These are phyloP conservation scores for Cirrhinus molitorella DNA, from an alignment of 2,797 vertebrate species.

Conservation along the genomic window DNA sequence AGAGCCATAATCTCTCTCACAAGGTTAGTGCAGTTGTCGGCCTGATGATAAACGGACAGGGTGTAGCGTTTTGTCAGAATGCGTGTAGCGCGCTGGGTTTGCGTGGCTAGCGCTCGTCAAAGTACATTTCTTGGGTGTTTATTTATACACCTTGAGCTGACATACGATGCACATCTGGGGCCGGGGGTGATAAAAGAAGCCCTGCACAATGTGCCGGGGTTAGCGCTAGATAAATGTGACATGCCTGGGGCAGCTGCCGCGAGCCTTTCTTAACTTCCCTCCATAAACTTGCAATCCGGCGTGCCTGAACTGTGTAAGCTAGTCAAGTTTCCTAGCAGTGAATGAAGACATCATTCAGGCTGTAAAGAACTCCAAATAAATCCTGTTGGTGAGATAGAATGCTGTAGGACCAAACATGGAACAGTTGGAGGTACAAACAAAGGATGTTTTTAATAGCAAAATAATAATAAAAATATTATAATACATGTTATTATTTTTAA, in stretches of 20 bases:
- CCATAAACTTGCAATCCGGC: slow-evolving; percentile 47
- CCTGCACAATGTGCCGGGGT: slow-evolving; percentile 45
- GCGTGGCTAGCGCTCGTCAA: slow-evolving; percentile 60
- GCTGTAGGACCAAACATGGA: neutral
- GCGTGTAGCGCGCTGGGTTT: slow-evolving; percentile 57
- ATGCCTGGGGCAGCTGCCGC: slow-evolving; percentile 47
- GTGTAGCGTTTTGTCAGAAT: slow-evolving; percentile 57
- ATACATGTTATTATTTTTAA: too few relatives aligned
- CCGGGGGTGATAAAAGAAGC: slow-evolving; percentile 39
- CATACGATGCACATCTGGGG: slow-evolving; percentile 73
- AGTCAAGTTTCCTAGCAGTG: slow-evolving; percentile 36
- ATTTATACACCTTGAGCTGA: slow-evolving; percentile 65
- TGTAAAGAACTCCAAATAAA: slow-evolving; percentile 54
- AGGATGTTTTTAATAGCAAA: neutral
- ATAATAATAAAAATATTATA: neutral
- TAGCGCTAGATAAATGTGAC: slow-evolving; percentile 52
- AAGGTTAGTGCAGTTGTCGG: slow-evolving; percentile 68
- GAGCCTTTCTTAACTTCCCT: slow-evolving; percentile 36
- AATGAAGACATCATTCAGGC: slow-evolving; percentile 58
- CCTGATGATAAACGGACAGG: slow-evolving; percentile 66
- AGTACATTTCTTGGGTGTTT: slow-evolving; percentile 69
- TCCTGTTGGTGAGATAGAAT: neutral
- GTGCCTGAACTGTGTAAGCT: slow-evolving; percentile 44
- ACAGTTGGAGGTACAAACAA: too few relatives aligned
- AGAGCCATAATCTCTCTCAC: slow-evolving; percentile 45